Percentiles rank a stretch among this genome's conserved stretches.
Evolutionary conservation across 2,797 vertebrate genomes (phyloP).

Genomic region (Myotis vivesi): DNA sequence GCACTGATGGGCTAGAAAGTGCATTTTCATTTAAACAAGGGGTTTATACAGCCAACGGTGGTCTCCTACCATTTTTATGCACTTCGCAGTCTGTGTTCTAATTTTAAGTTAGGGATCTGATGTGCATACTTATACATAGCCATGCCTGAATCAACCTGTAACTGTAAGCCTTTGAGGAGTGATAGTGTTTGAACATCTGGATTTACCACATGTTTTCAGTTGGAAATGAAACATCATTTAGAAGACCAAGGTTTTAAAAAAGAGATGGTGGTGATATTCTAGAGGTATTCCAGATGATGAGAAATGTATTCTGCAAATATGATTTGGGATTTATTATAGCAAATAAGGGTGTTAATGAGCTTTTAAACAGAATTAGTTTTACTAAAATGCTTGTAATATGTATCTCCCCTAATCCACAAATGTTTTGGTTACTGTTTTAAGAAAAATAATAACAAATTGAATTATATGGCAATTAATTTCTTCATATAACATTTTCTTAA

Average conservation of each 20-base stretch:
- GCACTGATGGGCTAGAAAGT: not conserved
- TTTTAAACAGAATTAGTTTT: not conserved
- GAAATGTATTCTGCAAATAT: not conserved
- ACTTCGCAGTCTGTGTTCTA: constrained; percentile 52
- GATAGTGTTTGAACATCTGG: constrained; percentile 82
- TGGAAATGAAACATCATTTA: constrained; percentile 77
- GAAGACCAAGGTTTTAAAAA: constrained; percentile 60
- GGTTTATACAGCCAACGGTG: constrained; percentile 35
- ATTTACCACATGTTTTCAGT: constrained; percentile 75
- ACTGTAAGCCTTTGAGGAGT: constrained; percentile 75
- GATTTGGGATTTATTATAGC: not conserved
- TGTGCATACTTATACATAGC: constrained; percentile 71
- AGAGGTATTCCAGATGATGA: constrained; percentile 43
- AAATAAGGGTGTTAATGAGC: not conserved
- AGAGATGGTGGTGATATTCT: not conserved
- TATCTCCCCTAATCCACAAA: not conserved
- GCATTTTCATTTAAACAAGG: constrained; percentile 28
- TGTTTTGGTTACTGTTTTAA: constrained; percentile 13
- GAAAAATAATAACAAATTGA: constrained; percentile 49
- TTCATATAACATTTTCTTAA: constrained; percentile 4
- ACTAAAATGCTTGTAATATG: not conserved
- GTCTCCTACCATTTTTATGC: constrained; percentile 55
- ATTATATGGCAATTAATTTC: not conserved
- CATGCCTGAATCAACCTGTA: constrained; percentile 77
- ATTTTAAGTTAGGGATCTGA: constrained; percentile 73